Conservation (phyloP, 2,888 invertebrate species). For the Dioctria linearis region DNA sequence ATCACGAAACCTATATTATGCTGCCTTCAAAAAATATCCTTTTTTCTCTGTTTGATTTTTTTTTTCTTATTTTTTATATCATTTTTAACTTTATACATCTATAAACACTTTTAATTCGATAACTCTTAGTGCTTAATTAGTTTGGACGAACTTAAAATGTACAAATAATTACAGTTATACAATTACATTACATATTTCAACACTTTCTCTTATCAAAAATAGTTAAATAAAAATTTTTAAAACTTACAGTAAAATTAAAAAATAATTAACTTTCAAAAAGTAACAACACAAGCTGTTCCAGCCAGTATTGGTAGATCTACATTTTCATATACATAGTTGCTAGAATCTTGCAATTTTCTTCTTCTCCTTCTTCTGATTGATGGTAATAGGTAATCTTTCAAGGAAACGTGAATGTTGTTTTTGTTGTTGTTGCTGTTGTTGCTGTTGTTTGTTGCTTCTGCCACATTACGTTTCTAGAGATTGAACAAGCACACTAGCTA, state of each 20-base stretch:
- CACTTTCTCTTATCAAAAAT: conserved; percentile 32
- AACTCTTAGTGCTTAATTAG: conserved; percentile 50
- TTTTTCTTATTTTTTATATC: conserved; percentile 50
- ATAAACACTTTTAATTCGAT: conserved; percentile 51
- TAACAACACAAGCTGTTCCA: conserved; percentile 47
- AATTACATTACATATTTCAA: not conserved
- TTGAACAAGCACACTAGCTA: too few species aligned
- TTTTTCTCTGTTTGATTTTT: conserved; percentile 52
- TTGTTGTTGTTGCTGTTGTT: not conserved
- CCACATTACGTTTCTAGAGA: not conserved
- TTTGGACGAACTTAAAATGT: conserved; percentile 58
- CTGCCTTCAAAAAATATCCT: conserved; percentile 53
- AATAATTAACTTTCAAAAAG: conserved; percentile 40
- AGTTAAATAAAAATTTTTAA: conserved; percentile 44
- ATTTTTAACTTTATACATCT: conserved; percentile 49
- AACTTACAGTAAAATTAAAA: conserved; percentile 37
- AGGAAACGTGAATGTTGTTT: not conserved
- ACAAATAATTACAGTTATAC: conserved; percentile 45
- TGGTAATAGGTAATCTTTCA: not conserved
- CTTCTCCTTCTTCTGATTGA: not conserved
- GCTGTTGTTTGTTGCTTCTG: not conserved
- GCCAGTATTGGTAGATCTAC: conserved; percentile 34
- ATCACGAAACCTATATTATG: conserved; percentile 51
- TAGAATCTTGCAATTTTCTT: conserved; percentile 13
- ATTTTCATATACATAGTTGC: not conserved